Evolutionary conservation across 2,888 invertebrate genomes (phyloP).

Genomic region (Cryptophagus acutangulus): DNA sequence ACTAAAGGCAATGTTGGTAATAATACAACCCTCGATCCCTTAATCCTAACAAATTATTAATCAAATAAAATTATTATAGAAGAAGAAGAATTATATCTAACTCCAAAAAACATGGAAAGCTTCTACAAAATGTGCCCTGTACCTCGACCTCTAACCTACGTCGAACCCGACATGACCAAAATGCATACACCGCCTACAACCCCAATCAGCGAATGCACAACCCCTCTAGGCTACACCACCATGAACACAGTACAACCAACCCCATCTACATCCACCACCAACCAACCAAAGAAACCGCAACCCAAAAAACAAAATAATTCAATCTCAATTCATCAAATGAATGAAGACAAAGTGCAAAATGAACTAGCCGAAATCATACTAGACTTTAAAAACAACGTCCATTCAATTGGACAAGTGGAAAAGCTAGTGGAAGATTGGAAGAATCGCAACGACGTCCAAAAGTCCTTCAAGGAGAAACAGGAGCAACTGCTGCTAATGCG

Average conservation of each 20-base stretch:
- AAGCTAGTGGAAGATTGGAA: conserved; percentile 82
- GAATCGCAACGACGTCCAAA: conserved; percentile 80
- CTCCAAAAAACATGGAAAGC: conserved; percentile 37
- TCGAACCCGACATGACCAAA: conserved; percentile 12
- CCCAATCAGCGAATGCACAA: conserved; percentile 23
- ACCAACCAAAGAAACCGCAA: too few relatives aligned
- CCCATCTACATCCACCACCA: conserved; percentile 1
- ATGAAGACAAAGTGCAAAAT: conserved; percentile 60
- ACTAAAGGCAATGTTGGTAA: conserved; percentile 44
- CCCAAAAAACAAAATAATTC: conserved; percentile 26
- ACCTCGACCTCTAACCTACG: conserved; percentile 37
- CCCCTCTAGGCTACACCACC: conserved; percentile 32
- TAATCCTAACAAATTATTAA: too few relatives aligned
- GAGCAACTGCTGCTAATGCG: conserved; percentile 76
- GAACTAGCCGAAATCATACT: conserved; percentile 82
- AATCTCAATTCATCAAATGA: too few relatives aligned
- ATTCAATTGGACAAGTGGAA: conserved; percentile 79
- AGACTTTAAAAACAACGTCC: conserved; percentile 84
- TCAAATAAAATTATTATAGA: too few relatives aligned
- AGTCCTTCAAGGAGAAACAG: conserved; percentile 79
- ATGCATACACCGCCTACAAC: conserved; percentile 18
- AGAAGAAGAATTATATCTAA: conserved; percentile 39
- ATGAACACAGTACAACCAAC: conserved; percentile 26
- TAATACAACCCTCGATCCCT: conserved; percentile 25
- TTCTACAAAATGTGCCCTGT: conserved; percentile 46